Base-by-base conservation (phyloP, 2,797 vertebrate species). In the Anableps anableps region DNA sequence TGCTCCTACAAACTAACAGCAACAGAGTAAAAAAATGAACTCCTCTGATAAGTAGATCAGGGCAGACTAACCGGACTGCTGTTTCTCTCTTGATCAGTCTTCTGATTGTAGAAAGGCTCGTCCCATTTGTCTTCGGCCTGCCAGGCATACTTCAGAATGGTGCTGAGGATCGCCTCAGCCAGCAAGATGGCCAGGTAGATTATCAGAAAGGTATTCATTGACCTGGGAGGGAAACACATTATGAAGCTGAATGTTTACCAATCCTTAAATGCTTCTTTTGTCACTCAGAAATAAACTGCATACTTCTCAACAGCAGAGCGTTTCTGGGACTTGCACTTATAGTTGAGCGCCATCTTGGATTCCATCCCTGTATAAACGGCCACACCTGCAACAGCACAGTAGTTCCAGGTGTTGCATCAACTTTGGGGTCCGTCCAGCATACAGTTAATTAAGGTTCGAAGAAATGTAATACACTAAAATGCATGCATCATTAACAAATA, bases 251-350 rank as follows among this genome's bases (percentile, higher is more conserved):
- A 58, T 11, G 21, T 74, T 48, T 38, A 79, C 68, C 16, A 41
- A 45, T 23, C 9, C 14, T 41, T 17, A 0, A 43, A 14, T 2
- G 43, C 75, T 68, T 16, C 14, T 14, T 23, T 14, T 3, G 3
- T 70, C 23, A 11, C 2, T 77, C 19, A 9, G 16, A 62, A 7
- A 74, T 2, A 64, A 62, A 80, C 4, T 78, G 83, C 97, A 91
- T 95, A 99, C 98, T 99, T 99, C 93, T 99, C 99, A 82, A 99
- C 98, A 71, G 97, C 98, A 80, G 99, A 99, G 87, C 99, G 97
- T 91, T 99, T 99, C 95, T 99, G 98, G 81, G 99, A 99, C 94
- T 99, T 99, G 96, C 98, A 98, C 93, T 99, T 99, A 81, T 99
- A 99, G 96, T 99, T 99, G 89, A 99, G 96, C 71, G 98, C 98